Evolutionary conservation across 2,888 invertebrate species (phyloP).

Genomic region (Glaucopsyche alexis): DNA sequence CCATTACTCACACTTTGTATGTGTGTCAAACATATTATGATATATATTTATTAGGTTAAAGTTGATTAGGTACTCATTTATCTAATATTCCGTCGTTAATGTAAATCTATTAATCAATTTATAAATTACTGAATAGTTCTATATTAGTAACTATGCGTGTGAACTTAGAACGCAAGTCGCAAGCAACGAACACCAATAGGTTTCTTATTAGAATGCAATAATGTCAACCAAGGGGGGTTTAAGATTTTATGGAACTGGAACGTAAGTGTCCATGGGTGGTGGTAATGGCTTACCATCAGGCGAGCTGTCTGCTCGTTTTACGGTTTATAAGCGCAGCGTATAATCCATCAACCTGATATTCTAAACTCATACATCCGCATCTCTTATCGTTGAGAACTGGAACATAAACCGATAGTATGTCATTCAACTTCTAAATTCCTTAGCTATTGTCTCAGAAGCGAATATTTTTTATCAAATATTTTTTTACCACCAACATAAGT

Average conservation of each 20-base stretch:
- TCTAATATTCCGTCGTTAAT: conserved; percentile 8
- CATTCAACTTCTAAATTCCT: conserved; percentile 45
- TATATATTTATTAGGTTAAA: conserved; percentile 16
- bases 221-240: no score
- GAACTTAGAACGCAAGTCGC: no score
- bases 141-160: background rate
- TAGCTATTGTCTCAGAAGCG: conserved; percentile 28
- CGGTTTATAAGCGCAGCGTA: background rate
- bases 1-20: conserved; percentile 2
- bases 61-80: conserved; percentile 7
- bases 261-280: no score
- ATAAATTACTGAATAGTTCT: conserved; percentile 2
- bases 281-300: no score
- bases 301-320: no score
- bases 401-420: conserved; percentile 44
- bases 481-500: no score
- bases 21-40: conserved; percentile 9
- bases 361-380: conserved; percentile 39
- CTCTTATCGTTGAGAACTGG: conserved; percentile 10
- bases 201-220: background rate
- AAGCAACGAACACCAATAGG: background rate
- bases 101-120: conserved; percentile 14
- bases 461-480: conserved; percentile 6
- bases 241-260: no score
- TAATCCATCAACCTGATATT: conserved; percentile 31